Conservation (phyloP, 2,888 invertebrate species). For the Shargacucullia verbasci region DNA sequence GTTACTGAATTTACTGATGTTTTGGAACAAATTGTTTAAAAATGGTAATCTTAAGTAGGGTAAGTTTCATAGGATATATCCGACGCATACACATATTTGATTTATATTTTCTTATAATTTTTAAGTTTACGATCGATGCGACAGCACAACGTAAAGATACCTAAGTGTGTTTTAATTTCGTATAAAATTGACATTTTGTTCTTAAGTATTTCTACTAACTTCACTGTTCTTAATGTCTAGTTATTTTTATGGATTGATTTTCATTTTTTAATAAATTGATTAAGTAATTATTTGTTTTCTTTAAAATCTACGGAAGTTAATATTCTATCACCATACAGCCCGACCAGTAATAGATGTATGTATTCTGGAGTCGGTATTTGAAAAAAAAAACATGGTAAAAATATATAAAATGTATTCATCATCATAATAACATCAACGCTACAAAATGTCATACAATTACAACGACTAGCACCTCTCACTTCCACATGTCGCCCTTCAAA, state of each 20-base stretch:
- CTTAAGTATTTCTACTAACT: conserved; percentile 76
- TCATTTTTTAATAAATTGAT: conserved; percentile 85
- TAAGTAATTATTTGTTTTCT: conserved; percentile 61
- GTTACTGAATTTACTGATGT: conserved; percentile 76
- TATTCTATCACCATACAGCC: not conserved
- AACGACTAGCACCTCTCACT: too few species aligned
- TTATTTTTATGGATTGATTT: conserved; percentile 85
- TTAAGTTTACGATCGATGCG: conserved; percentile 55
- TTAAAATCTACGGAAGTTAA: conserved; percentile 3
- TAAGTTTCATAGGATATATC: conserved; percentile 69
- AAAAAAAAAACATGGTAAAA: too few species aligned
- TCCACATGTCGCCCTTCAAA: too few species aligned
- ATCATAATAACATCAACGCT: too few species aligned
- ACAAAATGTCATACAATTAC: too few species aligned
- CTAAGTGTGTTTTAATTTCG: conserved; percentile 70
- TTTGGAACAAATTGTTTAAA: conserved; percentile 80
- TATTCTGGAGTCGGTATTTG: too few species aligned
- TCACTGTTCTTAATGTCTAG: conserved; percentile 75
- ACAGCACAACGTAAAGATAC: conserved; percentile 61
- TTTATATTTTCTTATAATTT: conserved; percentile 59
- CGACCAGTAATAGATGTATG: too few species aligned
- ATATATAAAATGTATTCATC: too few species aligned
- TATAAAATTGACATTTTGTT: conserved; percentile 78
- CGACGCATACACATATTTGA: conserved; percentile 64
- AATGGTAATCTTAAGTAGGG: conserved; percentile 64